Percentiles rank a stretch among this genome's conserved stretches.
phyloP scores from a whole-genome alignment of 1,140 invertebrate genomes.

The Brachionus plicatilis region DNA sequence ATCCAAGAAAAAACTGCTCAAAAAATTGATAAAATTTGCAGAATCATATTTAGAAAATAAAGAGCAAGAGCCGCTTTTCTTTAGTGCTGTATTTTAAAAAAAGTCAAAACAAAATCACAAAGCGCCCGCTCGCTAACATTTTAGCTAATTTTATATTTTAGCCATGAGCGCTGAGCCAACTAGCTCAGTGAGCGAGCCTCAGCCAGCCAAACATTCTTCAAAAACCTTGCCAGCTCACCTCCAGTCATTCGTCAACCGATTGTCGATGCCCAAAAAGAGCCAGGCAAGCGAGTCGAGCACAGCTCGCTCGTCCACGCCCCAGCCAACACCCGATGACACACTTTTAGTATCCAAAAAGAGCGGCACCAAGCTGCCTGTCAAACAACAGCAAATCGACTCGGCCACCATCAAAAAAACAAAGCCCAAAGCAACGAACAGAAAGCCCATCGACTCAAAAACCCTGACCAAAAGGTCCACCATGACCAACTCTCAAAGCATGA shows the following conservation, averaged over 20 bases:
- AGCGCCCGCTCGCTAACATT: too few relatives aligned
- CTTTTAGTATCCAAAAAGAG: neutral
- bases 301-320: neutral
- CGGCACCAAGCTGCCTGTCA: neutral
- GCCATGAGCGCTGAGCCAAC: neutral
- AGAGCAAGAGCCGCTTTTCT: too few relatives aligned
- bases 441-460: neutral
- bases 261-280: conserved; percentile 25
- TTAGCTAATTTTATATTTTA: neutral
- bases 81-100: too few relatives aligned
- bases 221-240: conserved; percentile 19
- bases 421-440: neutral
- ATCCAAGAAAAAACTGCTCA: too few relatives aligned
- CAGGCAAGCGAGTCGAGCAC: neutral
- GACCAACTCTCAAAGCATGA: neutral
- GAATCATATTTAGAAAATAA: too few relatives aligned
- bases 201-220: neutral
- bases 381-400: neutral
- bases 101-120: too few relatives aligned
- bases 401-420: neutral
- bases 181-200: neutral
- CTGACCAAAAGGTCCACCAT: neutral
- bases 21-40: too few relatives aligned
- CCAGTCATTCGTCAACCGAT: conserved; percentile 5
- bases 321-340: neutral